A percentile compares a stretch with the other conserved stretches of the same genome.
Evolutionary conservation across 2,113 vertebrate species (phyloP).

Genomic region (Ibidorhyncha struthersii): DNA sequence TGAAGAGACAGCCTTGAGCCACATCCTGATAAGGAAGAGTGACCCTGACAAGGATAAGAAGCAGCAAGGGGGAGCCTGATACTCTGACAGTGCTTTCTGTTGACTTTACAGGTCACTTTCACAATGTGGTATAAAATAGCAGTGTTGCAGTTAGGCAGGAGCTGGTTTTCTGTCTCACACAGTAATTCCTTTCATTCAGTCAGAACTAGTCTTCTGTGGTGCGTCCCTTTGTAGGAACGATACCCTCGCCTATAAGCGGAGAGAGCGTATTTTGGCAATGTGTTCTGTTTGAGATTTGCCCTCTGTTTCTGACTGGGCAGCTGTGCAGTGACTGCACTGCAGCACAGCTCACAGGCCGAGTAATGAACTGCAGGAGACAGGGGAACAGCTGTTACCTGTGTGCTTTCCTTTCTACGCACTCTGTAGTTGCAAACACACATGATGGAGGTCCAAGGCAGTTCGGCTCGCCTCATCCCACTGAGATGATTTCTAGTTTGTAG

Average conservation of each 20-base stretch:
- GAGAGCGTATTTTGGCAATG: background rate
- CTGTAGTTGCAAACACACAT: background rate
- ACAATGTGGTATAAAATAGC: background rate
- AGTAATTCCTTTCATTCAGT: background rate
- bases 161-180: background rate
- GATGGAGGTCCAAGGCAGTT: background rate
- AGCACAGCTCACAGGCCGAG: background rate
- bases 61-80: background rate
- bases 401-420: background rate
- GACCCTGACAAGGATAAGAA: background rate
- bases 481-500: background rate
- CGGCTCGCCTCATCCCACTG: background rate
- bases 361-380: background rate
- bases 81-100: background rate
- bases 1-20: background rate
- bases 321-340: background rate
- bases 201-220: background rate
- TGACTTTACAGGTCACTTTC: background rate
- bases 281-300: background rate
- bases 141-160: background rate
- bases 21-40: background rate
- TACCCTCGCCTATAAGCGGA: background rate
- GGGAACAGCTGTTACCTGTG: background rate
- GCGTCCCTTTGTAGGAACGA: rapidly evolving
- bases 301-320: background rate